Percentiles rank a stretch among this genome's conserved stretches.
phyloP scores from a whole-genome alignment of 2,113 vertebrate genomes.

The Murina feae region DNA sequence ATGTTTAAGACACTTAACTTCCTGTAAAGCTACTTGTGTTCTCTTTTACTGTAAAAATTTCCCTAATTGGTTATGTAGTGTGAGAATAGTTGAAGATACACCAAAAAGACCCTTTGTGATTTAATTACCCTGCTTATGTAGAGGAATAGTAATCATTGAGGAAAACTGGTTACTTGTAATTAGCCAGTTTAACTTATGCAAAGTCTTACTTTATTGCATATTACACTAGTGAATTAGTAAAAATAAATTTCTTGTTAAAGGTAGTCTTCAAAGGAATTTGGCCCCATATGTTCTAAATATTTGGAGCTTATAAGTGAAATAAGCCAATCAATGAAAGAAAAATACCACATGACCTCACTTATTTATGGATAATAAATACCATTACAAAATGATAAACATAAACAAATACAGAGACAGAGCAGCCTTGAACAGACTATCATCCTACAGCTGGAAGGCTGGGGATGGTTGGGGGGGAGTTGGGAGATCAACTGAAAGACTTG shows the following conservation, averaged over 20 bases:
- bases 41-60: constrained; percentile 31
- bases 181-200: constrained; percentile 13
- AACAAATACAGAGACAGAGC: no score
- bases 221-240: constrained; percentile 40
- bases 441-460: no score
- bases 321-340: no score
- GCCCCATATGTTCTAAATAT: constrained; percentile 62
- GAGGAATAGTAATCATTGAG: neutral
- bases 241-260: constrained; percentile 37
- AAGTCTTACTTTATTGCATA: constrained; percentile 11
- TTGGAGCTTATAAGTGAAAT: no score
- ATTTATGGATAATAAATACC: no score
- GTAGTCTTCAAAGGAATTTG: constrained; percentile 33
- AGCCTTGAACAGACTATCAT: no score
- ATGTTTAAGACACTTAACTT: constrained; percentile 50
- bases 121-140: constrained; percentile 41
- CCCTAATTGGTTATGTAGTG: neutral
- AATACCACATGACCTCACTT: no score
- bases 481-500: no score
- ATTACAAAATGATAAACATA: no score
- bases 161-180: constrained; percentile 5
- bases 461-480: no score
- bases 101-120: constrained; percentile 32
- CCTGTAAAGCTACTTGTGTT: constrained; percentile 42
- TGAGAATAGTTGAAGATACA: constrained; percentile 55